Evolutionary conservation across 2,797 vertebrate genomes (phyloP).

Genomic region (Odontamblyopus rebecca): DNA sequence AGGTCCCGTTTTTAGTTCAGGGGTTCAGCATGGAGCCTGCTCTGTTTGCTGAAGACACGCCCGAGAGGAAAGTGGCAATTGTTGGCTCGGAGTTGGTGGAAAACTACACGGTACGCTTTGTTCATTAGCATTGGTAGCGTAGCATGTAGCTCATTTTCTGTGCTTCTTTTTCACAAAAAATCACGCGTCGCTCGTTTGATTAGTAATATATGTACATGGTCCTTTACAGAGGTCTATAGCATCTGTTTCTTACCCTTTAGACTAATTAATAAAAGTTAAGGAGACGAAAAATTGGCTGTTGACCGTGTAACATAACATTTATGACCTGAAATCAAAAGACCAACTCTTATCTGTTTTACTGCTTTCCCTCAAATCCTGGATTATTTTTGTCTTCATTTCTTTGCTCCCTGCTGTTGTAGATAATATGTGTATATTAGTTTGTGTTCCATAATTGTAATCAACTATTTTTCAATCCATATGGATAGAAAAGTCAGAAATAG

Average conservation of each 20-base stretch:
- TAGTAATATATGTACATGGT: background rate
- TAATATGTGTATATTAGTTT: background rate
- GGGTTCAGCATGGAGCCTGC: slow-evolving; percentile 63
- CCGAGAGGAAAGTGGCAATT: slow-evolving; percentile 81
- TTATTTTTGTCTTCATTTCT: background rate
- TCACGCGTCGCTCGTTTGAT: background rate
- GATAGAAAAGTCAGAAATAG: background rate
- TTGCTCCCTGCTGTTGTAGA: background rate
- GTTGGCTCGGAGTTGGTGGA: slow-evolving; percentile 92
- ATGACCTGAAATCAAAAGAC: background rate
- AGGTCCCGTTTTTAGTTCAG: rapidly evolving
- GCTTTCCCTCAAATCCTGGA: background rate
- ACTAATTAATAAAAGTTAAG: too few relatives aligned
- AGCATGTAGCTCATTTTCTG: background rate
- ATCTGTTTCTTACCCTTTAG: too few relatives aligned
- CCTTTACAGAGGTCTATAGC: too few relatives aligned
- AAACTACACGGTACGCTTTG: slow-evolving; percentile 80
- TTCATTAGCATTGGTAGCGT: slow-evolving; percentile 11
- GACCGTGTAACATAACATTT: too few relatives aligned
- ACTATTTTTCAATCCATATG: too few relatives aligned
- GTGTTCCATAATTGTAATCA: background rate
- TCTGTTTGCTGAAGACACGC: slow-evolving; percentile 68
- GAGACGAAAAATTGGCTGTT: too few relatives aligned
- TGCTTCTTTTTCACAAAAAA: background rate
- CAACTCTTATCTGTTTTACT: background rate